These are phyloP conservation scores for Elysia crispata DNA, from an alignment of 2,888 invertebrate species.

Conservation along the genomic window DNA sequence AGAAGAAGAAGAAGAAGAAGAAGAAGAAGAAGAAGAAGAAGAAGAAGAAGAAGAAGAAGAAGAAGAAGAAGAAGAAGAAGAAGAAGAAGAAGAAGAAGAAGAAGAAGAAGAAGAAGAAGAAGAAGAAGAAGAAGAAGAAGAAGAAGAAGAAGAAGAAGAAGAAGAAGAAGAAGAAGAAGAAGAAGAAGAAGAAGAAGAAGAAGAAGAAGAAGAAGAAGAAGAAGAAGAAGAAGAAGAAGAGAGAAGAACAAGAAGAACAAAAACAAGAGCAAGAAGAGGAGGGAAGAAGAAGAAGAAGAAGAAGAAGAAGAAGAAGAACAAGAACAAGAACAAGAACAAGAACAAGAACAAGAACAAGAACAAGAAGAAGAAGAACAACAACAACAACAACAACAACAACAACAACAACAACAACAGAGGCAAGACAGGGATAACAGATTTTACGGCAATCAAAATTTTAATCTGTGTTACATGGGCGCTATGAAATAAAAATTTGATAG, in stretches of 20 bases:
- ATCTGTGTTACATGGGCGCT: too few relatives aligned
- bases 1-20: slow-evolving; percentile 28
- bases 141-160: slow-evolving; percentile 34
- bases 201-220: slow-evolving; percentile 11
- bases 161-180: slow-evolving; percentile 25
- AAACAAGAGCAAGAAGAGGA: too few relatives aligned
- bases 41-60: slow-evolving; percentile 20
- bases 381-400: too few relatives aligned
- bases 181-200: slow-evolving; percentile 20
- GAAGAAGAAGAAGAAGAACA: slow-evolving; percentile 3
- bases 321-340: neutral
- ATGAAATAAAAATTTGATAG: too few relatives aligned
- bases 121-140: slow-evolving; percentile 34
- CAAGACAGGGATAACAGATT: too few relatives aligned
- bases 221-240: neutral
- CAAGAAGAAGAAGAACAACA: too few relatives aligned
- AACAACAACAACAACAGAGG: too few relatives aligned
- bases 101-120: slow-evolving; percentile 30
- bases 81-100: neutral
- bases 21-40: slow-evolving; percentile 30
- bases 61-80: slow-evolving; percentile 10
- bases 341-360: too few relatives aligned
- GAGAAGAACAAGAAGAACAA: too few relatives aligned
- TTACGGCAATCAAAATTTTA: too few relatives aligned
- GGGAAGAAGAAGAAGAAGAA: slow-evolving; percentile 24